These are phyloP conservation scores for Halichoerus grypus DNA, from an alignment of 2,113 vertebrate genomes.

Conservation along the genomic window DNA sequence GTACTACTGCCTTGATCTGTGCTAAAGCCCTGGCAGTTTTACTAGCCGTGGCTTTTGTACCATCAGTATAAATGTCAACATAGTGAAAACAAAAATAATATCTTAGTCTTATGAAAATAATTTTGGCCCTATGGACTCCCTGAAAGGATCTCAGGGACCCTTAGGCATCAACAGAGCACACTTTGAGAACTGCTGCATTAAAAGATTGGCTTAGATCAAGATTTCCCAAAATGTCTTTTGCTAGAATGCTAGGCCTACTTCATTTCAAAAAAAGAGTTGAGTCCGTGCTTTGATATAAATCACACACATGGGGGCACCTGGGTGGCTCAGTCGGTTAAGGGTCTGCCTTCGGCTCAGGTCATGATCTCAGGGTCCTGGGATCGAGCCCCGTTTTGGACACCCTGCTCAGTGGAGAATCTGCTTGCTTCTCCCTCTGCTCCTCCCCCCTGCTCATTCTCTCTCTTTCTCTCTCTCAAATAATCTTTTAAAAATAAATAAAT, in stretches of 20 bases:
- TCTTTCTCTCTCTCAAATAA: too few relatives aligned
- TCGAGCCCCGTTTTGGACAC: too few relatives aligned
- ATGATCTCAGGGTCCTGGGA: too few relatives aligned
- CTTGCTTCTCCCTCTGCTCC: too few relatives aligned
- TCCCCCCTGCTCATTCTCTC: too few relatives aligned
- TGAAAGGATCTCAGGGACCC: neutral
- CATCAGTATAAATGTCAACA: neutral
- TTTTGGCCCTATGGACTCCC: neutral
- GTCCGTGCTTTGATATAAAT: neutral
- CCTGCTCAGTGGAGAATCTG: too few relatives aligned
- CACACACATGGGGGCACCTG: neutral
- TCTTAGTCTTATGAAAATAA: neutral
- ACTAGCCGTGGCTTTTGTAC: neutral
- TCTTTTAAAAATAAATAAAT: too few relatives aligned
- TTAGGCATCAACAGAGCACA: neutral
- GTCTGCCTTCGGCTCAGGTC: too few relatives aligned
- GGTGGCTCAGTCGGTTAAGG: too few relatives aligned
- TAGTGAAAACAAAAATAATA: neutral
- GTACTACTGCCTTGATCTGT: neutral
- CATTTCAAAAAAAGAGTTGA: slow-evolving; percentile 26
- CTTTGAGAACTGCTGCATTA: neutral
- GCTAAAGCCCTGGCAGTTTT: neutral
- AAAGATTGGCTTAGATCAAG: neutral
- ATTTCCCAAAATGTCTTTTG: neutral
- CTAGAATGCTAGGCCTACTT: neutral